Evolutionary conservation across 2,797 vertebrate genomes (phyloP), one percentile per base, ranked within the genome.

Genomic region (Peromyscus aztecus): DNA sequence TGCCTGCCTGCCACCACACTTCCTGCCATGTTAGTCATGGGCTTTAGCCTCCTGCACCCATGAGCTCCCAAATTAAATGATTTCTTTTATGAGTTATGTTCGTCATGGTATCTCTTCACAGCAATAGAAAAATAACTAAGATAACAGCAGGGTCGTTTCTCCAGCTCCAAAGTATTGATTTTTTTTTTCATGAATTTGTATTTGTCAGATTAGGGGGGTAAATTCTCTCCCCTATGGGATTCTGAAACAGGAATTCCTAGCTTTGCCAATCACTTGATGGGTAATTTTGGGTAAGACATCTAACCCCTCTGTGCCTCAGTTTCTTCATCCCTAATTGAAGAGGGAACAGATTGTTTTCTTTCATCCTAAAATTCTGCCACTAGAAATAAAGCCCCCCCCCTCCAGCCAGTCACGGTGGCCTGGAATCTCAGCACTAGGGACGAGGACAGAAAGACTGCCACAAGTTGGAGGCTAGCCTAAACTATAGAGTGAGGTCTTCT

Each of bases 281-380:
- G 29, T 52, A n/a, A 78, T 49, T 91, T 77, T 49, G 78, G 46
- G 5, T 9, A 86, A 81, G 49, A 59, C 4, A 77, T 8, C 77
- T 75, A 61, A 40, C 52, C 17, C 73, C 34, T 55, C 82, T 11
- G 16, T 85, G 49, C 4, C 73, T 96, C 71, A 78, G 77, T 96
- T 90, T 96, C 65, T 34, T 90, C 52, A 57, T 73, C 67, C 86
- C 37, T 93, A 69, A 82, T 3, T 59, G 52, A 94, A 91, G 23
- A 65, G 21, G 2, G 31, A 57, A n/a, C 13, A 34, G 17, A 21
- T 43, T 46, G 75, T 81, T 59, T 76, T 86, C 6, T 52, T 87
- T 76, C 24, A 82, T 65, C 49, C 59, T 77, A 57, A 63, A 91
- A 77, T 81, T n/a, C 10, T 5, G 61, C 7, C 67, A 40, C 27